phyloP scores from a whole-genome alignment of 2,113 vertebrate species.

The Acrocephalus arundinaceus region DNA sequence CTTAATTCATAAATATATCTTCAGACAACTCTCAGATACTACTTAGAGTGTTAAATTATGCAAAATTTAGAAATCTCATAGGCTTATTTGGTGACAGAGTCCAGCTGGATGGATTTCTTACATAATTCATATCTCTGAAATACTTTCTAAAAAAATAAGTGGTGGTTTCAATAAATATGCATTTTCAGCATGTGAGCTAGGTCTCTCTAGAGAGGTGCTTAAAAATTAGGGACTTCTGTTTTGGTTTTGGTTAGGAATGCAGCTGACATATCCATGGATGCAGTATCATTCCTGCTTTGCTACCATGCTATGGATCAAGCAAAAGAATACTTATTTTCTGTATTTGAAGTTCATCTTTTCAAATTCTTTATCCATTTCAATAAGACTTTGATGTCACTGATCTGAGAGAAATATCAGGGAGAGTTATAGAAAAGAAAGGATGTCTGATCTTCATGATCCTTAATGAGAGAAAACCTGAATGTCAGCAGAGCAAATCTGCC shows the following conservation, averaged over 20 bases:
- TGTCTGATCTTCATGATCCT: background rate
- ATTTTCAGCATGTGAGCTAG: background rate
- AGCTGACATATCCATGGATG: background rate
- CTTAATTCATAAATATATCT: background rate
- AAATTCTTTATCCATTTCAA: slow-evolving; percentile 2
- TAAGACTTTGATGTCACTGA: slow-evolving; percentile 24
- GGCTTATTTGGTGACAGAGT: background rate
- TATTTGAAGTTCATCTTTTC: slow-evolving; percentile 28
- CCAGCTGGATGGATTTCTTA: background rate
- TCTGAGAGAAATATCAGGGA: background rate
- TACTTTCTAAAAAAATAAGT: background rate
- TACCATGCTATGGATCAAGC: background rate
- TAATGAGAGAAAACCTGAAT: background rate
- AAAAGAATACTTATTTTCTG: background rate
- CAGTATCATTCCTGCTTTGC: background rate
- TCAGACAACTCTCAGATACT: background rate
- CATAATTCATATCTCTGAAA: background rate
- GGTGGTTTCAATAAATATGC: background rate
- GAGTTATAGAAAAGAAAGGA: background rate
- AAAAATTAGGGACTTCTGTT: background rate
- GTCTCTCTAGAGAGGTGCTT: background rate
- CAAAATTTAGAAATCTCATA: background rate
- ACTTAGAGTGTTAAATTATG: background rate
- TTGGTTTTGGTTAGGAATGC: background rate
- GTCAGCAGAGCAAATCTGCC: background rate